Percentiles rank a stretch among this genome's conserved stretches.
These are phyloP conservation scores for Echinometra lucunter DNA, from an alignment of 53 echinoderm and acorn worm species.

Conservation along the genomic window DNA sequence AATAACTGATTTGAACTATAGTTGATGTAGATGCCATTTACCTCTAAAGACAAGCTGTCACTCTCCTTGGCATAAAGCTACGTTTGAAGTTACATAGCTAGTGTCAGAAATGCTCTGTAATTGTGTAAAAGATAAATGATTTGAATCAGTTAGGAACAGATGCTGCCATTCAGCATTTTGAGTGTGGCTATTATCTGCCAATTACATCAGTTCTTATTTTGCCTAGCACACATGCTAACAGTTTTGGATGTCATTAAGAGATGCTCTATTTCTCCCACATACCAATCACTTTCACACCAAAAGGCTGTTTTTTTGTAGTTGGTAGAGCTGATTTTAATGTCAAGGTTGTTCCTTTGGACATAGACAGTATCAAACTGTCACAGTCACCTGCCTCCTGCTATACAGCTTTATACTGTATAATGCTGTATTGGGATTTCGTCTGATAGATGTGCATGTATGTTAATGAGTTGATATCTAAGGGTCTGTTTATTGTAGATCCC, in stretches of 20 bases:
- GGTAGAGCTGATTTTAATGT: background rate
- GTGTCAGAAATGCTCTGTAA: too few species aligned
- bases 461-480: background rate
- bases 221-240: background rate
- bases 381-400: background rate
- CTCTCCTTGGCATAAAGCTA: too few species aligned
- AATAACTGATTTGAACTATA: background rate
- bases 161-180: background rate
- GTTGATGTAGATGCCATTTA: background rate
- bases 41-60: background rate
- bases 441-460: background rate
- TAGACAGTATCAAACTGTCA: background rate
- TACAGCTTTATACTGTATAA: background rate
- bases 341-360: background rate
- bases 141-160: background rate
- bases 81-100: too few species aligned
- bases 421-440: background rate
- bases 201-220: background rate
- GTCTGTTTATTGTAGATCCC: background rate
- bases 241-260: background rate
- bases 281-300: background rate
- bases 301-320: background rate
- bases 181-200: background rate
- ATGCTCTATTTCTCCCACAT: background rate
- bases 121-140: background rate